Percentiles rank a stretch among this genome's conserved stretches.
These are phyloP conservation scores for Cheirogaleus medius DNA, from an alignment of 2,113 vertebrate species.

Conservation along the genomic window DNA sequence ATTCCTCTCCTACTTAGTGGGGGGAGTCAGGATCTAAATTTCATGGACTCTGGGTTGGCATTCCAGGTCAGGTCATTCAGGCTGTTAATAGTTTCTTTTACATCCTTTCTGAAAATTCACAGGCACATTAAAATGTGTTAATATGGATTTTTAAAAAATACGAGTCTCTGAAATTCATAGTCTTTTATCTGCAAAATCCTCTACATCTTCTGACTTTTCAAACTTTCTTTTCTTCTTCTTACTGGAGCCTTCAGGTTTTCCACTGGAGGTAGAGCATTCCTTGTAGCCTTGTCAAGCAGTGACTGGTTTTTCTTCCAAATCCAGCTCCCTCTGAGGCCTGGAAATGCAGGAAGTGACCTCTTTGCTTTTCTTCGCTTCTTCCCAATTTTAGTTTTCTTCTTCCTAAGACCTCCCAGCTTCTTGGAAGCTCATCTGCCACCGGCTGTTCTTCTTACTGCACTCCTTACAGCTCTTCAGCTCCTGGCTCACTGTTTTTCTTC, in stretches of 20 bases:
- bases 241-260: background rate
- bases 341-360: background rate
- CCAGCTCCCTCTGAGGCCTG: background rate
- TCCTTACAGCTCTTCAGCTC: background rate
- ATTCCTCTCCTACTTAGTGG: background rate
- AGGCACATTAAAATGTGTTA: background rate
- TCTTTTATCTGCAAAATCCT: background rate
- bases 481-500: background rate
- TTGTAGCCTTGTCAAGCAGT: background rate
- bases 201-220: background rate
- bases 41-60: background rate
- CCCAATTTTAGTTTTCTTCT: background rate
- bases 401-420: background rate
- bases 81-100: background rate
- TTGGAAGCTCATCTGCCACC: background rate
- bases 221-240: background rate
- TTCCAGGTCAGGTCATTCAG: background rate
- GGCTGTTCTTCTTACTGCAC: background rate
- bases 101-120: conserved; percentile 13
- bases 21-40: background rate
- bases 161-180: background rate
- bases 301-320: background rate
- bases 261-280: background rate
- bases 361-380: background rate
- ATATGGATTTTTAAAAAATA: background rate